Percentiles rank a stretch among this genome's conserved stretches.
Conservation (phyloP, 1,140 invertebrate genomes). For the Caenorhabditis tropicalis region DNA sequence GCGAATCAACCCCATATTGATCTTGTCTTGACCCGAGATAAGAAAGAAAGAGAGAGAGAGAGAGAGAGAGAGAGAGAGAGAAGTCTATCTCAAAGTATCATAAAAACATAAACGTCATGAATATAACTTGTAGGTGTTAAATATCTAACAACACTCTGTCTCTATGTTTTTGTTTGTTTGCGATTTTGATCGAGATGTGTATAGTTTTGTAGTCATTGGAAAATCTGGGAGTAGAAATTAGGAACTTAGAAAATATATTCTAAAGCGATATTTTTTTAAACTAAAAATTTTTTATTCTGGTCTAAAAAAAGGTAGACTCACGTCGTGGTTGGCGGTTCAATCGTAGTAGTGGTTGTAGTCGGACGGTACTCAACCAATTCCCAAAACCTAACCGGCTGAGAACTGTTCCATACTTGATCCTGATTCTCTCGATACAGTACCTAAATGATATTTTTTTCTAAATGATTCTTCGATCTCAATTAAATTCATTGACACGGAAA, state of each 20-base stretch:
- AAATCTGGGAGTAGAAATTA: no score
- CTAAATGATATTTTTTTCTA: neutral
- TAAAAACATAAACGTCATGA: no score
- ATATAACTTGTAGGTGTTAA: no score
- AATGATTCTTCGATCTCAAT: neutral
- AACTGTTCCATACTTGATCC: neutral
- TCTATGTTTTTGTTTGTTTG: neutral
- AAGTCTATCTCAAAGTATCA: neutral
- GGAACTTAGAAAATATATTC: no score
- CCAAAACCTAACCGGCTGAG: slow-evolving; percentile 42
- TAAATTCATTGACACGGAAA: neutral
- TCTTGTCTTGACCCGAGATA: neutral
- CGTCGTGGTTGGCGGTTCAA: neutral
- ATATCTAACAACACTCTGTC: no score
- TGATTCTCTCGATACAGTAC: slow-evolving; percentile 19
- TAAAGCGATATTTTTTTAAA: no score
- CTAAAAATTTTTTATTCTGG: no score
- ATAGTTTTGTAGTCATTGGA: neutral
- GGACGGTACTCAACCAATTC: slow-evolving; percentile 41
- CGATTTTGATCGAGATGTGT: neutral
- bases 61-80: neutral
- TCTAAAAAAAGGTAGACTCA: no score
- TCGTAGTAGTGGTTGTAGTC: neutral
- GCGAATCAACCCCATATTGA: neutral
- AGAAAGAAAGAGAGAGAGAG: neutral